Percentiles rank a stretch among this genome's conserved stretches.
These are phyloP conservation scores for Oophaga sylvatica DNA, from an alignment of 2,797 vertebrate species.

Conservation along the genomic window DNA sequence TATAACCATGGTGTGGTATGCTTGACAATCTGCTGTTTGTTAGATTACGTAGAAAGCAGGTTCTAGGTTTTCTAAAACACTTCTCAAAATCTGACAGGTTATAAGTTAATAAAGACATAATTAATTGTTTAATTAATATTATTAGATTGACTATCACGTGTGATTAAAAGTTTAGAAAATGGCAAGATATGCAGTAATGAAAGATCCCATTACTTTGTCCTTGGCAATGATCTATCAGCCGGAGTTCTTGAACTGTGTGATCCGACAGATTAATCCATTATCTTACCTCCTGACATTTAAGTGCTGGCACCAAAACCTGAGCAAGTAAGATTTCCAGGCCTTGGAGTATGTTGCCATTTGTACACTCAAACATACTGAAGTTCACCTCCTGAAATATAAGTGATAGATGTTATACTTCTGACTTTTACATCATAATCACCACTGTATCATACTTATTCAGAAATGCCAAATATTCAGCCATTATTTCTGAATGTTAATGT, in stretches of 20 bases:
- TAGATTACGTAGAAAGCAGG: too few species aligned
- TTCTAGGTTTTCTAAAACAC: too few species aligned
- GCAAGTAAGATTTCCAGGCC: constrained; percentile 77
- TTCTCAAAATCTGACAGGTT: too few species aligned
- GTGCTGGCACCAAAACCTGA: constrained; percentile 75
- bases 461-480: not conserved
- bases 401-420: not conserved
- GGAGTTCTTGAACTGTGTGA: not conserved
- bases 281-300: constrained; percentile 80
- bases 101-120: too few species aligned
- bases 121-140: too few species aligned
- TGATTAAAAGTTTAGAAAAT: too few species aligned
- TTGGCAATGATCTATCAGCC: not conserved
- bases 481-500: not conserved
- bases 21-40: too few species aligned
- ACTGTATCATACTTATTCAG: not conserved
- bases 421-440: not conserved
- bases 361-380: constrained; percentile 76
- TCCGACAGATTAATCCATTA: not conserved
- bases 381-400: constrained; percentile 76
- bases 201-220: not conserved
- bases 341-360: constrained; percentile 72
- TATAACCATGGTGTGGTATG: too few species aligned
- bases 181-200: not conserved
- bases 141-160: too few species aligned